Percentiles rank a stretch among this genome's conserved stretches.
These are phyloP conservation scores for Leptestheria dahalacensis DNA, from an alignment of 1,140 invertebrate genomes.

Conservation along the genomic window DNA sequence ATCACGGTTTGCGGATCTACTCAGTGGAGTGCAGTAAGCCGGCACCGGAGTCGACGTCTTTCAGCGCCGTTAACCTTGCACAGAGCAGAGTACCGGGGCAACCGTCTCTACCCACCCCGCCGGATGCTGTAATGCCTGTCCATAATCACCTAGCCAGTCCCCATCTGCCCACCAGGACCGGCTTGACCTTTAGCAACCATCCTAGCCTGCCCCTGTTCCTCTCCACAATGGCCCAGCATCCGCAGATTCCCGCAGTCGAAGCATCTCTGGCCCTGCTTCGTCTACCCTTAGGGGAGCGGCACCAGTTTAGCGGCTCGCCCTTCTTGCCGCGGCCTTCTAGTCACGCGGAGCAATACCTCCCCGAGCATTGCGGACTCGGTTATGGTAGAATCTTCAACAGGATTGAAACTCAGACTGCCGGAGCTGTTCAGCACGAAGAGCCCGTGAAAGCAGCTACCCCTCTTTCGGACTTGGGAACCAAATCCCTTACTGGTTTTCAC, in stretches of 20 bases:
- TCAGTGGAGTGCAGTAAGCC: conserved; percentile 29
- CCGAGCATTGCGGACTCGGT: too few relatives aligned
- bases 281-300: conserved; percentile 25
- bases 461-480: too few relatives aligned
- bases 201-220: conserved; percentile 3
- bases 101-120: too few relatives aligned
- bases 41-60: not conserved
- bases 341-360: conserved; percentile 33
- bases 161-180: not conserved
- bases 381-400: too few relatives aligned
- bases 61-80: not conserved
- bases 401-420: too few relatives aligned
- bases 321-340: conserved; percentile 44
- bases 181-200: conserved; percentile 21
- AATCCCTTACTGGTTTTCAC: too few relatives aligned
- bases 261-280: conserved; percentile 24
- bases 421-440: too few relatives aligned
- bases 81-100: not conserved
- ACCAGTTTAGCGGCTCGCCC: conserved; percentile 17
- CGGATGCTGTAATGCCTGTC: too few relatives aligned
- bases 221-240: not conserved
- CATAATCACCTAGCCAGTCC: too few relatives aligned
- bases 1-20: conserved; percentile 87
- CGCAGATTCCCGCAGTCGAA: conserved; percentile 1
- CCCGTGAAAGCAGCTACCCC: too few relatives aligned